Evolutionary conservation across 2,113 vertebrate genomes (phyloP).

Genomic region (Rhodinocichla rosea): DNA sequence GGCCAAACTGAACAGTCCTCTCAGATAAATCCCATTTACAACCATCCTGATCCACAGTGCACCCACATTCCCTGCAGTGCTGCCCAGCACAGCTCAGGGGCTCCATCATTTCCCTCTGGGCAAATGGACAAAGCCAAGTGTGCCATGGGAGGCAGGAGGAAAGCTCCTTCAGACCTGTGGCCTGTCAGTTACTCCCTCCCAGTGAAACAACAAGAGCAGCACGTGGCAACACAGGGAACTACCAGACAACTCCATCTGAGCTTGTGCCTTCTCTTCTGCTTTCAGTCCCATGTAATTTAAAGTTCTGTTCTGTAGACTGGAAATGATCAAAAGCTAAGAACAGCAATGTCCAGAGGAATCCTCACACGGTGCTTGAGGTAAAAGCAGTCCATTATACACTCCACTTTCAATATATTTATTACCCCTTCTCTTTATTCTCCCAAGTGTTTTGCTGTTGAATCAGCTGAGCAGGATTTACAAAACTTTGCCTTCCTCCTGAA

Average conservation of each 20-base stretch:
- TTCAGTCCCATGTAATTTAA: not conserved
- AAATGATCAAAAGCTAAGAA: not conserved
- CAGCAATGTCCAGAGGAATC: not conserved
- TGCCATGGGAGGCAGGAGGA: fast-evolving
- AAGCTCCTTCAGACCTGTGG: not conserved
- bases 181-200: not conserved
- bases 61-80: fast-evolving
- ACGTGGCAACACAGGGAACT: not conserved
- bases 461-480: not conserved
- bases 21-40: not conserved
- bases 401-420: not conserved
- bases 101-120: not conserved
- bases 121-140: fast-evolving
- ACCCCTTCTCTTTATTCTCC: not conserved
- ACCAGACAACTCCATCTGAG: not conserved
- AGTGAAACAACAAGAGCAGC: not conserved
- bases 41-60: not conserved
- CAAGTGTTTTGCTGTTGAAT: not conserved
- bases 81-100: not conserved
- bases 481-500: not conserved
- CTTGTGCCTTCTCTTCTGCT: not conserved
- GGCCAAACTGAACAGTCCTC: not conserved
- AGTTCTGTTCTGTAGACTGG: not conserved
- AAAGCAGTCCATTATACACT: not conserved
- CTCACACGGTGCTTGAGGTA: not conserved